A percentile compares a stretch with the other conserved stretches of the same genome.
Evolutionary conservation across 2,888 invertebrate species (phyloP).

Genomic region (Cetonia aurata): DNA sequence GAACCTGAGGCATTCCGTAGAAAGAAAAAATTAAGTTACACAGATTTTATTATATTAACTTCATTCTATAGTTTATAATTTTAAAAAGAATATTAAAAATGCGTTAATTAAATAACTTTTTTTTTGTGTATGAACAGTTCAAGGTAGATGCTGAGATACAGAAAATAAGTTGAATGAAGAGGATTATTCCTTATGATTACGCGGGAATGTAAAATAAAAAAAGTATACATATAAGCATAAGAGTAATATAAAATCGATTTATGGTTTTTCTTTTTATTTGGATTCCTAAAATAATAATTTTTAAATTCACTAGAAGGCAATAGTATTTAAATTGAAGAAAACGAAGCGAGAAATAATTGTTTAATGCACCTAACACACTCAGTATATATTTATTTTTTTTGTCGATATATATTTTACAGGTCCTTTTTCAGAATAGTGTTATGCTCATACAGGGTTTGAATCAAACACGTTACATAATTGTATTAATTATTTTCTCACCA

Average conservation of each 20-base stretch:
- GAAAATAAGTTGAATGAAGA: no score
- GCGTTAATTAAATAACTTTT: not conserved
- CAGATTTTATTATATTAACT: constrained; percentile 15
- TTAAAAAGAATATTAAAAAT: not conserved
- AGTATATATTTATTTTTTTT: constrained; percentile 9
- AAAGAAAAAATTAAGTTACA: not conserved
- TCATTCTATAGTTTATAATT: not conserved
- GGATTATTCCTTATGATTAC: no score
- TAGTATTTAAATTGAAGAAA: constrained; percentile 11
- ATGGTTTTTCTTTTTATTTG: not conserved
- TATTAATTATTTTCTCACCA: no score
- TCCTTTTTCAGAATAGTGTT: not conserved
- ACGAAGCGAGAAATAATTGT: constrained; percentile 1
- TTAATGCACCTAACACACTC: constrained; percentile 39
- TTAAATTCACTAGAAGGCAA: not conserved
- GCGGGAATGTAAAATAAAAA: no score
- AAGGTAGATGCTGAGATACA: no score
- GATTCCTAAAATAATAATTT: not conserved
- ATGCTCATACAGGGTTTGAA: no score
- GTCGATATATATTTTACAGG: constrained; percentile 19
- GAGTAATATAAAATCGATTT: not conserved
- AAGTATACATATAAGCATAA: no score
- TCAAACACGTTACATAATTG: no score
- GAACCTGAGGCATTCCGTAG: constrained; percentile 12
- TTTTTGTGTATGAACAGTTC: not conserved